Conservation (phyloP, 92 coral and sea anemone species). For the Epizoanthus fatuus region DNA sequence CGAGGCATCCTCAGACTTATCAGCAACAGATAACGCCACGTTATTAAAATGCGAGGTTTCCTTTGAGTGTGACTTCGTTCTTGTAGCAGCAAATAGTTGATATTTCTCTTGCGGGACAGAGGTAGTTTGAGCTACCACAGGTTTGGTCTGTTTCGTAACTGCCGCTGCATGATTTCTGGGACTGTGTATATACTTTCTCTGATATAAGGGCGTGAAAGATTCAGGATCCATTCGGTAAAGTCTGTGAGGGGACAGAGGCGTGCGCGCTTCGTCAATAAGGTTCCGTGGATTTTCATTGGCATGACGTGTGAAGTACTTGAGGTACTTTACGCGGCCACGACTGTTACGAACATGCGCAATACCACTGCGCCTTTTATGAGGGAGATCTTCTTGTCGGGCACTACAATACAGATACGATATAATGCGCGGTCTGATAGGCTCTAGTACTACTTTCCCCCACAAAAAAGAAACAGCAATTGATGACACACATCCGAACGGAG, state of each 20-base stretch:
- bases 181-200: neutral
- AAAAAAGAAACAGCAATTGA: no score
- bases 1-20: no score
- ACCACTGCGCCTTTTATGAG: conserved; percentile 4
- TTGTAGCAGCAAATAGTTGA: no score
- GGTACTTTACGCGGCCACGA: neutral
- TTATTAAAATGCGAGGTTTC: no score
- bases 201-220: conserved; percentile 31
- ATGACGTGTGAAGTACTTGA: neutral
- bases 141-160: neutral
- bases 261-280: neutral
- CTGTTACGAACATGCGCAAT: conserved; percentile 32
- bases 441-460: no score
- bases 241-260: conserved; percentile 24
- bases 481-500: no score
- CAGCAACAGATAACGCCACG: no score
- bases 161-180: neutral
- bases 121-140: neutral
- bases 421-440: no score
- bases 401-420: no score
- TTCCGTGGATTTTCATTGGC: neutral
- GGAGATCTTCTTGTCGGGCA: no score
- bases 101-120: neutral
- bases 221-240: conserved; percentile 33
- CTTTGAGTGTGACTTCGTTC: no score